A percentile compares a stretch with the other conserved stretches of the same genome.
These are phyloP conservation scores for Rhea americana DNA, from an alignment of 2,113 vertebrate genomes.

Conservation along the genomic window DNA sequence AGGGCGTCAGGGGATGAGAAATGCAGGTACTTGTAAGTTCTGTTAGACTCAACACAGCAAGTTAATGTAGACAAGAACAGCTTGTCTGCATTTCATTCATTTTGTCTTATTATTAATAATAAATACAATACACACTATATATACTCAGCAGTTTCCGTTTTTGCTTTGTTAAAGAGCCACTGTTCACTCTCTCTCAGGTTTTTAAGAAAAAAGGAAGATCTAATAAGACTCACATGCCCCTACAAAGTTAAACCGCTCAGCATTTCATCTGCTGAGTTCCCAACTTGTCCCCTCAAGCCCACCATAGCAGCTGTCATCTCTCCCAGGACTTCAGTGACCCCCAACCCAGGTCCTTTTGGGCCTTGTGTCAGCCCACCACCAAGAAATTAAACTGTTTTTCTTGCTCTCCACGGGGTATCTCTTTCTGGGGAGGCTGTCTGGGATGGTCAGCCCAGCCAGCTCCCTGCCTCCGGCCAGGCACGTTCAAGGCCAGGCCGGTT, in stretches of 20 bases:
- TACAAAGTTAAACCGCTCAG: neutral
- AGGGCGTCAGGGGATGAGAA: neutral
- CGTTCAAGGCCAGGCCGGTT: neutral
- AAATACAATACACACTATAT: neutral
- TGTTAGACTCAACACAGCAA: neutral
- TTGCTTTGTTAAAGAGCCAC: neutral
- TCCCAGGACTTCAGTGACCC: neutral
- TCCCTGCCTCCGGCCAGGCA: neutral
- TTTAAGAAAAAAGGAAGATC: neutral
- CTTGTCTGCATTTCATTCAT: neutral
- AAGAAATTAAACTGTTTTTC: neutral
- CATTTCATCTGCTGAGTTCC: neutral
- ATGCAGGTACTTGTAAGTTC: neutral
- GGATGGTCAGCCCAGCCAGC: neutral
- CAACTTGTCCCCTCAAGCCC: neutral
- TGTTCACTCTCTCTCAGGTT: neutral
- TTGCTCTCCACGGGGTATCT: neutral
- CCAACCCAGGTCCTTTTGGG: neutral
- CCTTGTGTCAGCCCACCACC: neutral
- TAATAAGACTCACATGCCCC: neutral
- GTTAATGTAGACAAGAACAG: neutral
- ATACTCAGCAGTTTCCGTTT: neutral
- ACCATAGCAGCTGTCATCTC: no score
- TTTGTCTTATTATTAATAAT: constrained; percentile 13
- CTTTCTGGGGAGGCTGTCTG: neutral